Percentiles rank a stretch among this genome's conserved stretches.
Evolutionary conservation across 2,797 vertebrate genomes (phyloP).

Genomic region (Uromys caudimaculatus): DNA sequence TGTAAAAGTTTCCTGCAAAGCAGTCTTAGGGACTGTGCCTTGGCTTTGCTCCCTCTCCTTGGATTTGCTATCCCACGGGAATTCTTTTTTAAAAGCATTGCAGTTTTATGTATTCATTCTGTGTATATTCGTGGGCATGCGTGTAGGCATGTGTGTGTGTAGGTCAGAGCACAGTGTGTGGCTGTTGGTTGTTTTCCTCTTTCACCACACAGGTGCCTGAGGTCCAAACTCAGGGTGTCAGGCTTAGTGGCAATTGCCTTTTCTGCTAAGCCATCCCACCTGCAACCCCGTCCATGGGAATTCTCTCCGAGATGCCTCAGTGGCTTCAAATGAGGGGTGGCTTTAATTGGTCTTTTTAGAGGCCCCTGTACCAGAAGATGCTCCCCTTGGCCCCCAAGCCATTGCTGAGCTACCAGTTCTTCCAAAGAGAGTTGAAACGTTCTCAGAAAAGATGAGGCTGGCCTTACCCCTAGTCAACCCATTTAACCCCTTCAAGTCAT

Average conservation of each 20-base stretch:
- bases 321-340: background rate
- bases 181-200: background rate
- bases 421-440: background rate
- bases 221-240: background rate
- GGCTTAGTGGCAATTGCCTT: background rate
- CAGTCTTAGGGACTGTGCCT: background rate
- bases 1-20: background rate
- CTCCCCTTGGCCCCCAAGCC: background rate
- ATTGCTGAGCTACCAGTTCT: background rate
- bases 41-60: background rate
- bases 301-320: background rate
- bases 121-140: background rate
- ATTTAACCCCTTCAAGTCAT: background rate
- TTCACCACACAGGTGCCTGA: too few species aligned
- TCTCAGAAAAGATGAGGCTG: conserved; percentile 28
- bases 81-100: background rate
- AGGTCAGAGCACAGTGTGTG: background rate
- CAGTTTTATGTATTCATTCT: background rate
- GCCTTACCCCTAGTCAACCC: background rate
- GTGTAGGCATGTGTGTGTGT: background rate
- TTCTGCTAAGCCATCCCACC: background rate
- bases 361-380: background rate
- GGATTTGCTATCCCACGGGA: background rate
- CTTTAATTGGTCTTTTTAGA: background rate
- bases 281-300: background rate